phyloP scores from a whole-genome alignment of 2,888 invertebrate genomes.

The Pinctada fucata region DNA sequence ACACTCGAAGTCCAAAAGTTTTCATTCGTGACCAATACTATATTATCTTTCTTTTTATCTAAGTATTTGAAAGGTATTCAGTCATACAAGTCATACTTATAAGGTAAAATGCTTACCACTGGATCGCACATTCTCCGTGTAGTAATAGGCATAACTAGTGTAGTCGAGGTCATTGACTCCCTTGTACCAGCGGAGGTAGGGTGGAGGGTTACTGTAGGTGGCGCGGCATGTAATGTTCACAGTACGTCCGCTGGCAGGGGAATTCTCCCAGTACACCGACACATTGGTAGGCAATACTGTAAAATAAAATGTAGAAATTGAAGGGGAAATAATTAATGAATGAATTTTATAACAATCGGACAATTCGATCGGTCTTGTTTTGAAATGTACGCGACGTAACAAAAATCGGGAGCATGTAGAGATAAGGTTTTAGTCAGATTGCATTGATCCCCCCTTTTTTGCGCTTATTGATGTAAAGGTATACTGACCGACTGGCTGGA shows the following conservation, averaged over 20 bases:
- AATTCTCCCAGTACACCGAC: conserved; percentile 50
- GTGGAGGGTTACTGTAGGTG: conserved; percentile 55
- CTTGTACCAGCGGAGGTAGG: conserved; percentile 50
- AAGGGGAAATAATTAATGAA: neutral
- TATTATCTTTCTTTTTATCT: too few species aligned
- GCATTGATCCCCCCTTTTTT: too few species aligned
- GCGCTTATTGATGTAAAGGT: too few species aligned
- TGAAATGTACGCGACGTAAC: too few species aligned
- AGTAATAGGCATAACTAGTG: conserved; percentile 40
- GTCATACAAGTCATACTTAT: too few species aligned
- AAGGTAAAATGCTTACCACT: conserved; percentile 40
- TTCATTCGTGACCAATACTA: too few species aligned
- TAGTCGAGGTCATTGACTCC: conserved; percentile 42
- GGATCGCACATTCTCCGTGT: conserved; percentile 43
- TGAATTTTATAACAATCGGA: too few species aligned
- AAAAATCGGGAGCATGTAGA: too few species aligned
- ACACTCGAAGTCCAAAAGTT: too few species aligned
- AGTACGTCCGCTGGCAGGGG: conserved; percentile 41
- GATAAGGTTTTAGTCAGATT: too few species aligned
- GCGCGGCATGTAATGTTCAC: conserved; percentile 62
- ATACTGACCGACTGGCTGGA: conserved; percentile 54
- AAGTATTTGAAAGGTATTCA: too few species aligned
- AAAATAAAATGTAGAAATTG: neutral
- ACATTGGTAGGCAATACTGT: conserved; percentile 55
- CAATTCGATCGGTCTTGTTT: too few species aligned